phyloP scores from a whole-genome alignment of 2,888 invertebrate species.

The Tipula lateralis region DNA sequence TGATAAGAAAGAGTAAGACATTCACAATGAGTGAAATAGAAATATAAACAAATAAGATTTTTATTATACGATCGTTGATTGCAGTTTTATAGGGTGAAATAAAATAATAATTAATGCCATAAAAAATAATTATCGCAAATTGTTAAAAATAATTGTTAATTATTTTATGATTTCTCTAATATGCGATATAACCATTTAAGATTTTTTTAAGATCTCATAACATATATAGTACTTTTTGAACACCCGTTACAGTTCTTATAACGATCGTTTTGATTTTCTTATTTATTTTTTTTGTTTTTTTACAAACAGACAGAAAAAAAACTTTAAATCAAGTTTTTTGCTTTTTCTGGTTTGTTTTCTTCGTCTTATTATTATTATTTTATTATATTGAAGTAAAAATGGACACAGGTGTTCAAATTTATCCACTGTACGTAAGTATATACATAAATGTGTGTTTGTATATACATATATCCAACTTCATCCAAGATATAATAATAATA shows the following conservation, averaged over 20 bases:
- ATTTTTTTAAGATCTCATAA: background rate
- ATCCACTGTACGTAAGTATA: background rate
- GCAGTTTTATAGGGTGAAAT: background rate
- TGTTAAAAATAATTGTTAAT: background rate
- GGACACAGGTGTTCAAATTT: conserved; percentile 24
- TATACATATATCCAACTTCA: background rate
- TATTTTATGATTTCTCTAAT: background rate
- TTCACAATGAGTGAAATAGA: background rate
- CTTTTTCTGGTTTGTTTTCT: conserved; percentile 24
- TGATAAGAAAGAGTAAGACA: background rate
- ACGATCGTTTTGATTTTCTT: background rate
- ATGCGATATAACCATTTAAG: background rate
- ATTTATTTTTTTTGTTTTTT: background rate
- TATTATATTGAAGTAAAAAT: conserved; percentile 19
- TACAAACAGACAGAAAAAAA: conserved; percentile 19
- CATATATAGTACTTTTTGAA: background rate
- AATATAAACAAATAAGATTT: conserved; percentile 7
- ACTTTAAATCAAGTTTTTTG: background rate
- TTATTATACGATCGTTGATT: conserved; percentile 13
- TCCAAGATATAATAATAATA: background rate
- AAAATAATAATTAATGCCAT: background rate
- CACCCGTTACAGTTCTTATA: background rate
- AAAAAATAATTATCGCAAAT: background rate
- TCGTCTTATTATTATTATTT: background rate
- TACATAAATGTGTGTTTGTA: background rate